Conservation (phyloP, 2,888 invertebrate species). For the Abrostola triplasia region DNA sequence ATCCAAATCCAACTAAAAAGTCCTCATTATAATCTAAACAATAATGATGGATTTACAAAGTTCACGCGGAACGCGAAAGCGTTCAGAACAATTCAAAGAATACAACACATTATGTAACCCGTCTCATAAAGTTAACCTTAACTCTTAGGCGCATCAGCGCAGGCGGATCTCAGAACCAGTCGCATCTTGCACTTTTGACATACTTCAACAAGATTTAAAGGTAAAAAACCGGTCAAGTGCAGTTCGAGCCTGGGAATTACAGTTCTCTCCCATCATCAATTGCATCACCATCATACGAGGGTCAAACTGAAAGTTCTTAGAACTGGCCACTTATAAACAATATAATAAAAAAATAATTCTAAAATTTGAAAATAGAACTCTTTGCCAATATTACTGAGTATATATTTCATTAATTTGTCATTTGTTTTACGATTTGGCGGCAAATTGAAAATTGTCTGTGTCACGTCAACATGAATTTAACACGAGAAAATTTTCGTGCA, state of each 20-base stretch:
- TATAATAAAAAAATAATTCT: too few species aligned
- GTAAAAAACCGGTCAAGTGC: conserved; percentile 46
- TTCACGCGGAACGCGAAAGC: conserved; percentile 12
- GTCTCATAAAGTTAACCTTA: conserved; percentile 63
- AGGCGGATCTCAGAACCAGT: conserved; percentile 73
- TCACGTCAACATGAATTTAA: too few species aligned
- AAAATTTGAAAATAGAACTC: too few species aligned
- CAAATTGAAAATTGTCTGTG: too few species aligned
- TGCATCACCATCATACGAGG: conserved; percentile 17
- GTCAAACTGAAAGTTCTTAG: too few species aligned
- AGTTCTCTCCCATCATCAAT: conserved; percentile 11
- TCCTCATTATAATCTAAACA: neutral
- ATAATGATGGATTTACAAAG: neutral
- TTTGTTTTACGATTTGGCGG: too few species aligned
- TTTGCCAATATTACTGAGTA: too few species aligned
- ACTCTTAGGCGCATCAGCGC: conserved; percentile 63
- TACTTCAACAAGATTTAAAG: conserved; percentile 72
- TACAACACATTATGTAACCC: conserved; percentile 61
- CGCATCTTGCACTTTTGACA: conserved; percentile 72
- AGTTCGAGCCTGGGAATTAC: conserved; percentile 8
- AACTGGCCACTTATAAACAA: too few species aligned
- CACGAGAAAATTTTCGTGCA: too few species aligned
- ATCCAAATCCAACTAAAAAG: neutral
- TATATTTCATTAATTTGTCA: too few species aligned
- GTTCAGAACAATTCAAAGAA: conserved; percentile 28